Evolutionary conservation across 2,797 vertebrate species (phyloP), one percentile per base, ranked within the genome.

Genomic region (Esox lucius): DNA sequence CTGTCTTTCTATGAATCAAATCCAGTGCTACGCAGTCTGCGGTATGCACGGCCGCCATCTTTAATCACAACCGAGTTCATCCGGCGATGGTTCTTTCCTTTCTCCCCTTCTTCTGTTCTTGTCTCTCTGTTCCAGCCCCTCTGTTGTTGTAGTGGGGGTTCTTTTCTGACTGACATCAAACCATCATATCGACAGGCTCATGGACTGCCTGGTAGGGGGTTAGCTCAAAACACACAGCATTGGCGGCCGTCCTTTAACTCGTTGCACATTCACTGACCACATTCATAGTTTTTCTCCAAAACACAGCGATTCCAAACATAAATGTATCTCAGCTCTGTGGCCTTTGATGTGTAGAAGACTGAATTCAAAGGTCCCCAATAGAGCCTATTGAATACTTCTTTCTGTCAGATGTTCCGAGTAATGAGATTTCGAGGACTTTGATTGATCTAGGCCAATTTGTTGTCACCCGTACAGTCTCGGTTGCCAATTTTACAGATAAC

Each of bases 301-400:
- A 79, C 83, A 84, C 80, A 87, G 80, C 81, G 81, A 84, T 74
- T 78, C 85, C 85, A 80, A 73, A 78, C 75, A 86, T 86, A 92
- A 90, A 87, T 89, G 69, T 49, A 86, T 82, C 85, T 89, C 80
- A 83, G 81, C 85, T 88, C 79, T 83, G 81, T 80, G 90, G 90
- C 89, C 92, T 95, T 95, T 96, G 94, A 95, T 96, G 94, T 94
- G 88, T 84, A 83, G 87, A 93, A 94, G 87, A 88, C 89, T 87
- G 90, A 90, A 91, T 89, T 95, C 94, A 95, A 94, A 92, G 91
- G 92, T 90, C 89, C 87, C 90, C 89, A 86, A 91, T 90, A 85
- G 93, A 89, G 91, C 89, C 91, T 88, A 90, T 93, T 91, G 92
- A 93, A 91, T 85, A 90, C 88, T 91, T 86, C 88, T 81, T 88